Evolutionary conservation across 2,888 invertebrate species (phyloP).

Genomic region (Poecilobothrus nobilitatus): DNA sequence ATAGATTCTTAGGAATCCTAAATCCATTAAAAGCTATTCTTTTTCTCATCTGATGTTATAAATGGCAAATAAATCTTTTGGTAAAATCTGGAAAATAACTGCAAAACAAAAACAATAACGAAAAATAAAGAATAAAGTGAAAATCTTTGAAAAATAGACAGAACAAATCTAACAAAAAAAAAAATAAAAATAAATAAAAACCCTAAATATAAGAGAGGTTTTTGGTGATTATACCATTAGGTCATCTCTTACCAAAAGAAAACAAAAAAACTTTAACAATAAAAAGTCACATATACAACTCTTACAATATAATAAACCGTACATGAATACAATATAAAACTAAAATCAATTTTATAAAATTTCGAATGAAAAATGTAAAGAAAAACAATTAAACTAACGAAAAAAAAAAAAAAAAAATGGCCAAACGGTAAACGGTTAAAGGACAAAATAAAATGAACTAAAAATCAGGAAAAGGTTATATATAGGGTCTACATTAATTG

Average conservation of each 20-base stretch:
- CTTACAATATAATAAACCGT: too few relatives aligned
- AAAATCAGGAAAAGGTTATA: background rate
- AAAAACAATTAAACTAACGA: background rate
- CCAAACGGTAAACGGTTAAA: background rate
- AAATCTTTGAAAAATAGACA: background rate
- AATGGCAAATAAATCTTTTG: constrained; percentile 1
- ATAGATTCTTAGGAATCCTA: background rate
- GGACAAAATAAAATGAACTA: too few relatives aligned
- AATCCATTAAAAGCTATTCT: background rate
- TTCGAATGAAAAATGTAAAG: background rate
- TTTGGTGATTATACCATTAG: background rate
- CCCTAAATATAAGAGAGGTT: background rate
- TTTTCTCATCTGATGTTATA: constrained; percentile 6
- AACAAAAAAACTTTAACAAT: too few relatives aligned
- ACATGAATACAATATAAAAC: background rate
- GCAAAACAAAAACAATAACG: background rate
- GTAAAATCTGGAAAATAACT: background rate
- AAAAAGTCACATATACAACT: too few relatives aligned
- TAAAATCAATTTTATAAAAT: too few relatives aligned
- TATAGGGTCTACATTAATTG: background rate
- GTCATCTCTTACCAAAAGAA: too few relatives aligned
- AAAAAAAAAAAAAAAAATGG: background rate
- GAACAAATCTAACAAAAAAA: background rate
- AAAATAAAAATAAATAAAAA: background rate
- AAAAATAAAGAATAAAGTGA: background rate